A percentile compares a stretch with the other conserved stretches of the same genome.
Conservation (phyloP, 2,888 invertebrate species). For the Junonia oenone region DNA sequence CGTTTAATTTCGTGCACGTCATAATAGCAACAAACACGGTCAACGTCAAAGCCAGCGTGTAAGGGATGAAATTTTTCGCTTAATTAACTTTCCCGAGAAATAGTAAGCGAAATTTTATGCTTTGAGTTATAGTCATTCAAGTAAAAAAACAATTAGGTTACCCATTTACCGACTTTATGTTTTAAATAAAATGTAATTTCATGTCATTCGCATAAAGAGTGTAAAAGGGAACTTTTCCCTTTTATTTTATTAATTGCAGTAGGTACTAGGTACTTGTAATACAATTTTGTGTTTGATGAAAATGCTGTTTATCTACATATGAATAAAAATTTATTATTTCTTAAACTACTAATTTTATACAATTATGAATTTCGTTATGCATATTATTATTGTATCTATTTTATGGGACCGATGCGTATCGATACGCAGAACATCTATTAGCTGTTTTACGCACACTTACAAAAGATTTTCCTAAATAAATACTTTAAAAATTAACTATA, state of each 20-base stretch:
- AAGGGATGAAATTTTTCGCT: conserved; percentile 15
- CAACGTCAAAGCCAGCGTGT: conserved; percentile 17
- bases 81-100: conserved; percentile 17
- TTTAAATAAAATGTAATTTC: background rate
- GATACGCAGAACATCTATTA: no score
- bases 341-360: no score
- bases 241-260: background rate
- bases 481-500: no score
- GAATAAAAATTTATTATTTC: no score
- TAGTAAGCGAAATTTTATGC: conserved; percentile 9
- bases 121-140: background rate
- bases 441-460: no score
- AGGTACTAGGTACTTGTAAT: background rate
- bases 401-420: no score
- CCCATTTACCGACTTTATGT: background rate
- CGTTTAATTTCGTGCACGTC: conserved; percentile 15
- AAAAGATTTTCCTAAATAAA: no score
- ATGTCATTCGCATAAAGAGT: background rate
- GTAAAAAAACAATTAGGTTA: background rate
- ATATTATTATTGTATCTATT: no score
- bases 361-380: no score
- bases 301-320: no score
- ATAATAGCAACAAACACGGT: conserved; percentile 9
- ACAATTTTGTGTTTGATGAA: background rate
- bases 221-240: background rate